Evolutionary conservation across 1,140 invertebrate species (phyloP).

Genomic region (Meloidogyne exigua): DNA sequence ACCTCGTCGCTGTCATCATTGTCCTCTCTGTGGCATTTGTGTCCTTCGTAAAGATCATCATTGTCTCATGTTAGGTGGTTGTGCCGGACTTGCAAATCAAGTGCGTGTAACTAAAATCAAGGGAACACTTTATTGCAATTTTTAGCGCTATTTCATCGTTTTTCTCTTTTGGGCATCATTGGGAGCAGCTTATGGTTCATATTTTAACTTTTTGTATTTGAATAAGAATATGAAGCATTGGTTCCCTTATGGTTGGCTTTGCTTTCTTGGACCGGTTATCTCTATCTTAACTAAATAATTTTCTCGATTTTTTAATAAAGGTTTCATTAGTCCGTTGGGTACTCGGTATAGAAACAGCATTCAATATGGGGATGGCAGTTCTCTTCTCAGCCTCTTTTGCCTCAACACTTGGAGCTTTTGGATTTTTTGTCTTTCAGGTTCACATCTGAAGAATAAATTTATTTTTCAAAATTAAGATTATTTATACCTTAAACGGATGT

Average conservation of each 20-base stretch:
- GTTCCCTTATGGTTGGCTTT: conserved; percentile 47
- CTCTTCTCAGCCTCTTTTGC: conserved; percentile 34
- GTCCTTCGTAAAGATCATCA: conserved; percentile 52
- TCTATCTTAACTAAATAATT: neutral
- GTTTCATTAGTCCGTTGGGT: conserved; percentile 41
- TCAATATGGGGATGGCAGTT: conserved; percentile 35
- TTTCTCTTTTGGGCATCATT: conserved; percentile 48
- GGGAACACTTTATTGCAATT: neutral
- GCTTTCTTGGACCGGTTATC: conserved; percentile 38
- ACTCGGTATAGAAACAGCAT: conserved; percentile 41
- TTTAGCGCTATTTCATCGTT: conserved; percentile 53
- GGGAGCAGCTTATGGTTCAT: conserved; percentile 39
- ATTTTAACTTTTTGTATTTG: conserved; percentile 40
- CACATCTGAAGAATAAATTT: neutral
- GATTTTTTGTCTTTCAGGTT: conserved; percentile 49
- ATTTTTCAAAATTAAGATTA: conserved; percentile 35
- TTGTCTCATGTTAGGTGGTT: conserved; percentile 51
- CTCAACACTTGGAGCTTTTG: conserved; percentile 35
- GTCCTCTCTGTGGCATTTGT: conserved; percentile 51
- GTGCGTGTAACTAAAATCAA: conserved; percentile 17
- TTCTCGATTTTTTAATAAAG: neutral
- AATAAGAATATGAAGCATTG: conserved; percentile 33
- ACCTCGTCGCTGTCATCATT: conserved; percentile 48
- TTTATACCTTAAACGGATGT: conserved; percentile 50
- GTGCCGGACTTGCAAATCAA: conserved; percentile 51